Base-by-base conservation (phyloP, 2,888 invertebrate genomes). In the Brenthis ino region DNA sequence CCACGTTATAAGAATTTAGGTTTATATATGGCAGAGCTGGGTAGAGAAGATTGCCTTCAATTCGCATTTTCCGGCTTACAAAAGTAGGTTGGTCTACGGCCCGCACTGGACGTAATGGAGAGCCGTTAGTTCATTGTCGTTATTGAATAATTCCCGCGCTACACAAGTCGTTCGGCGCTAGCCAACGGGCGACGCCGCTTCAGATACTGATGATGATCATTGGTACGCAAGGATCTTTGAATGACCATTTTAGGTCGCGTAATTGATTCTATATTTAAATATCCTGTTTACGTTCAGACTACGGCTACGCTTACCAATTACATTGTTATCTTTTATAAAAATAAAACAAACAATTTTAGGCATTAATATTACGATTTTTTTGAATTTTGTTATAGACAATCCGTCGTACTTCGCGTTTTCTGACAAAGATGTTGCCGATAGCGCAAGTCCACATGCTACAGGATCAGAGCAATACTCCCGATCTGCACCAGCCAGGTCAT, bases 361-460 rank as follows among this genome's bases (percentile, higher is more conserved):
- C 28, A 11, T 48, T 48, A 28, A 28, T 60, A 50, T n/a, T 16
- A 28, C 16, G n/a, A 50, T 57, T 12, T n/a, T 60, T 60, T 33
- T 50, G 28, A 50, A 28, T 2, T 50, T 82, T 91, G 85, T 93
- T 94, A 77, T 94, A 96, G 96, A 96, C 90, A 96, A 96, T 87
- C 96, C 96, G 57, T 96, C 96, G 73, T 96, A 96, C 85, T 96
- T 96, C 86, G 94, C 95, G 79, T 87, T 96, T 79, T 93, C 94
- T 75, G 93, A 94, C 80, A 93, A 91, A 75, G 88, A 91, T 85
- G 88, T 87, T 66, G 77, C 87, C 6, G 88, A 90, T 68, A 84
- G 80, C 75, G 81, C 81, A 33, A 85, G 84, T 43, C 74, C 84
- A 14, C 79, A 79, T 37, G 71, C 77, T n/a, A 75, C 86, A 12